These are phyloP conservation scores for Cheilosia vernalis DNA, from an alignment of 2,888 invertebrate genomes.

Conservation along the genomic window DNA sequence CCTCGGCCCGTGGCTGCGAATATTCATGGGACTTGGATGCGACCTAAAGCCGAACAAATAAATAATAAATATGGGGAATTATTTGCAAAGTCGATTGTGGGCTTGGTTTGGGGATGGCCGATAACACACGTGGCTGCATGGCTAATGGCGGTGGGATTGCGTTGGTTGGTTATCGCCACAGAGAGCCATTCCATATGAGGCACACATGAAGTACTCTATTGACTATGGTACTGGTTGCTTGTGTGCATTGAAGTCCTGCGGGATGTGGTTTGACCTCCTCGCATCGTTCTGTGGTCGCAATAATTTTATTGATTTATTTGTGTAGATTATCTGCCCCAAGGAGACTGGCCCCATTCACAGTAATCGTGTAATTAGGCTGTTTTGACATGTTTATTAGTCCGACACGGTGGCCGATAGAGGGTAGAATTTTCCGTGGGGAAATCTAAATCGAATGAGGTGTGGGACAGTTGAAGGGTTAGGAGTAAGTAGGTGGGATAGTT, in stretches of 20 bases:
- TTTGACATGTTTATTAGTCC: slow-evolving; percentile 69
- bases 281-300: slow-evolving; percentile 46
- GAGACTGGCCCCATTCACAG: slow-evolving; percentile 25
- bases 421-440: slow-evolving; percentile 8
- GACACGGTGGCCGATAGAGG: slow-evolving; percentile 14
- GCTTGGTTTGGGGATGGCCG: slow-evolving; percentile 25
- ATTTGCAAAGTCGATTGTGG: slow-evolving; percentile 56
- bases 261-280: slow-evolving; percentile 72
- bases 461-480: no score
- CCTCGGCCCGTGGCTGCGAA: slow-evolving; percentile 5
- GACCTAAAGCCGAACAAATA: slow-evolving; percentile 43
- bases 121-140: slow-evolving; percentile 6
- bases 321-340: slow-evolving; percentile 46
- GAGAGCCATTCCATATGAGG: slow-evolving; percentile 28
- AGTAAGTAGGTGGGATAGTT: no score
- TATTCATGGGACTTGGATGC: slow-evolving; percentile 37
- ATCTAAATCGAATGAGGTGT: slow-evolving; percentile 7
- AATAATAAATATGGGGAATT: slow-evolving; percentile 61
- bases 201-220: slow-evolving; percentile 32
- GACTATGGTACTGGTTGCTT: slow-evolving; percentile 10
- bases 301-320: slow-evolving; percentile 72
- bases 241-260: slow-evolving; percentile 63
- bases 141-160: slow-evolving; percentile 44
- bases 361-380: slow-evolving; percentile 59
- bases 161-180: slow-evolving; percentile 11